Evolutionary conservation across 2,888 invertebrate genomes (phyloP).

Genomic region (Hydropsyche betteni): DNA sequence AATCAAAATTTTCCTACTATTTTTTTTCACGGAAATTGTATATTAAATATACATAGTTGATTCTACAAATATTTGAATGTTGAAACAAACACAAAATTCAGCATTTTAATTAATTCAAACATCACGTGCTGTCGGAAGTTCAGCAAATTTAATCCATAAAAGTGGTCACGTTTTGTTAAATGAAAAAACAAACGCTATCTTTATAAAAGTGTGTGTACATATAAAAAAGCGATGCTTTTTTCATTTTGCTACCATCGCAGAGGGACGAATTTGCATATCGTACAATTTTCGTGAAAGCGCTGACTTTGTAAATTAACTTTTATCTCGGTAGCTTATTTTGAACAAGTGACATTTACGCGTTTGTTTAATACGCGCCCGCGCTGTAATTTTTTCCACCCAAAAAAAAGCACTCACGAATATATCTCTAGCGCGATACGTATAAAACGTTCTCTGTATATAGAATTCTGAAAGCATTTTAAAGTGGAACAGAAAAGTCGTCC

Average conservation of each 20-base stretch:
- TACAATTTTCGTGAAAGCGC: slow-evolving; percentile 30
- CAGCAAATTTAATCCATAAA: no score
- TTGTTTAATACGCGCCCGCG: slow-evolving; percentile 30
- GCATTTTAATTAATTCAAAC: no score
- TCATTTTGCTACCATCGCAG: slow-evolving; percentile 6
- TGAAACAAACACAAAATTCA: no score
- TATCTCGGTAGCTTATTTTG: slow-evolving; percentile 30
- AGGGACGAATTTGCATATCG: slow-evolving; percentile 24
- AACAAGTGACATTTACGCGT: slow-evolving; percentile 29
- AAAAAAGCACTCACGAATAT: not conserved
- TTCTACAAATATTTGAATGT: no score
- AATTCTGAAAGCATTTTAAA: slow-evolving; percentile 11
- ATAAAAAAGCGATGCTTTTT: slow-evolving; percentile 20
- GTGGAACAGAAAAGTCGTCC: not conserved
- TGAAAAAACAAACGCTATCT: no score
- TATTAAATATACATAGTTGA: no score
- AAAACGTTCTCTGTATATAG: not conserved
- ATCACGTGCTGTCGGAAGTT: no score
- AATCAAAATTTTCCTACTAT: no score
- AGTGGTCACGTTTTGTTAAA: no score
- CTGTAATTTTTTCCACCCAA: not conserved
- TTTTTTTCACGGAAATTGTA: no score
- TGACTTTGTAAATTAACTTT: slow-evolving; percentile 32
- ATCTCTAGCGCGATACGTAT: no score
- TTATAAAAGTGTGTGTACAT: not conserved